Base-by-base conservation (phyloP, 92 coral and sea anemone genomes). In the Scolanthus callimorphus region DNA sequence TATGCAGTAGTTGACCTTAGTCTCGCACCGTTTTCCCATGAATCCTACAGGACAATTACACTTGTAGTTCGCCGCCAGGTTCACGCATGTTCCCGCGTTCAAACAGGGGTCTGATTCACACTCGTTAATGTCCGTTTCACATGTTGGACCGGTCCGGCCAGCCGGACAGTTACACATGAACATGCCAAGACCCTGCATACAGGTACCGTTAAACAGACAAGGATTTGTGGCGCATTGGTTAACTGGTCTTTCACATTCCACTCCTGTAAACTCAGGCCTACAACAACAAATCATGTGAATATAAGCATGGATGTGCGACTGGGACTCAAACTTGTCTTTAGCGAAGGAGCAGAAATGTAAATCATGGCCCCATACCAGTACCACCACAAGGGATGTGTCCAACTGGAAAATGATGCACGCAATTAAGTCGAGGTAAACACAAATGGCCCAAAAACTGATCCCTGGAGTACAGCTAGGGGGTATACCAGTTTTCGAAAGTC, bases 41-140 rank as follows among this genome's bases (percentile, higher is more conserved):
- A 80, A 89, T 21, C 91, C 77, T 13, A 58, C 48, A 0, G 96
- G 73, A 55, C 99, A 94, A 20, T 62, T 55, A 34, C 99, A 94
- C 3, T 31, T 55, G 56, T 77, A 88, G 21, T 81, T 67, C 45
- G 55, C 61, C 4, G 63, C 48, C 23, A 52, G 59, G 25, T 84
- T 83, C n/a, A 69, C 54, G 37, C 99, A 94, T 17, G 77, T 75
- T 21, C 86, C 96, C 8, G 90, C 78, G 57, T 89, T 88, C 37
- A 60, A 78, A 34, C 99, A 94, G 15, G 99, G 99, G 71, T 73
- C 80, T 17, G 96, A 84, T 63, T 76, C 77, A 55, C 99, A 94
- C 9, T 82, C 86, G 63, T 84, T 80, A 15, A 84, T 72, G 55
- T 72, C 74, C 3, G 77, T 78, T 64, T 88, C 96, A 31, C 99